Evolutionary conservation across 2,888 invertebrate genomes (phyloP).

Genomic region (Hirtodrosophila cameraria): DNA sequence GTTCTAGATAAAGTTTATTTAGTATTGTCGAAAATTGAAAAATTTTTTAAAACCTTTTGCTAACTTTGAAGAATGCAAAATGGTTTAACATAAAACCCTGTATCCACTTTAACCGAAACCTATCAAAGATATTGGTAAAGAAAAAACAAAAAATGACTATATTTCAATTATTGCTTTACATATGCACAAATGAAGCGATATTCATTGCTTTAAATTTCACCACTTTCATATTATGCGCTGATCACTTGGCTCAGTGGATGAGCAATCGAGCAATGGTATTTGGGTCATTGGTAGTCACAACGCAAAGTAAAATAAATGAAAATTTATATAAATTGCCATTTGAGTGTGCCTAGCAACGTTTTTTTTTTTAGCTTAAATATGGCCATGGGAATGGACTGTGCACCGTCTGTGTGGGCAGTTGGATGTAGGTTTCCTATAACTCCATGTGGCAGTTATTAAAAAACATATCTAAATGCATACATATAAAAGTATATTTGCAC

Average conservation of each 20-base stretch:
- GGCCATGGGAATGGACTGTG: conserved; percentile 47
- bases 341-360: conserved; percentile 14
- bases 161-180: too few species aligned
- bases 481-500: conserved; percentile 9
- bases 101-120: too few species aligned
- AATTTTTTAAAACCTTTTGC: too few species aligned
- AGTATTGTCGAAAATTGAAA: too few species aligned
- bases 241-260: conserved; percentile 13
- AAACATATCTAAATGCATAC: conserved; percentile 26
- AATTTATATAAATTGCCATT: conserved; percentile 27
- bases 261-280: conserved; percentile 31
- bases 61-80: too few species aligned
- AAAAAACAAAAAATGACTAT: too few species aligned
- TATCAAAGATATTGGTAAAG: too few species aligned
- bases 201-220: not conserved
- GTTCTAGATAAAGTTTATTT: too few species aligned
- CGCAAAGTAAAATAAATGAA: conserved; percentile 21
- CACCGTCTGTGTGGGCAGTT: conserved; percentile 49
- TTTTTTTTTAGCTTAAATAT: conserved; percentile 15
- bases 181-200: too few species aligned
- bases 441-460: conserved; percentile 50
- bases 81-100: too few species aligned
- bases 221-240: not conserved
- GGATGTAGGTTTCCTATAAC: conserved; percentile 45
- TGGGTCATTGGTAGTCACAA: conserved; percentile 37